phyloP scores from a whole-genome alignment of 92 coral and sea anemone species.

The Pocillopora meandrina region DNA sequence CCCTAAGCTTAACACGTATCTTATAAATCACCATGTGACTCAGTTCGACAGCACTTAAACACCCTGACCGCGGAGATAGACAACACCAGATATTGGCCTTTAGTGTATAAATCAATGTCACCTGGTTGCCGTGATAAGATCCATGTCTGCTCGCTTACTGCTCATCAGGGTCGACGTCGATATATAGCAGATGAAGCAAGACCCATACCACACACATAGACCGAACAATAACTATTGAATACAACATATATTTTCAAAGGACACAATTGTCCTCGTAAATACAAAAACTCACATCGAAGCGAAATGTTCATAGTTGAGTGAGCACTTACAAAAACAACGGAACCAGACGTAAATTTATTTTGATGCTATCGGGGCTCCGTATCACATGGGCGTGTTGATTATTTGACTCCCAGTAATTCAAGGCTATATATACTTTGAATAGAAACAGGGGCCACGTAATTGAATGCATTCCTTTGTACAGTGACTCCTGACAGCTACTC shows the following conservation, averaged over 20 bases:
- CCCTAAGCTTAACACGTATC: constrained; percentile 25
- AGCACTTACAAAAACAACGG: constrained; percentile 29
- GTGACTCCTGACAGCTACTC: constrained; percentile 58
- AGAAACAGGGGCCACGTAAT: constrained; percentile 57
- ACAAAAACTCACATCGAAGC: constrained; percentile 26
- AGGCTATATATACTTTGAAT: constrained; percentile 58
- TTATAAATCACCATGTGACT: constrained; percentile 24
- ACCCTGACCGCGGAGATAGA: constrained; percentile 24
- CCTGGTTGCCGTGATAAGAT: constrained; percentile 31
- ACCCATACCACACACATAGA: constrained; percentile 55
- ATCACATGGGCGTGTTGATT: constrained; percentile 44
- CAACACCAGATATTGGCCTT: constrained; percentile 41
- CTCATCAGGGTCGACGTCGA: constrained; percentile 47
- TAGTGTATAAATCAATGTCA: constrained; percentile 42
- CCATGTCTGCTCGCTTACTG: constrained; percentile 36
- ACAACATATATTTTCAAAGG: constrained; percentile 19
- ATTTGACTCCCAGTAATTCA: constrained; percentile 36
- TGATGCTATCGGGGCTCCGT: constrained; percentile 29
- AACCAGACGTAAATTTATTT: constrained; percentile 33
- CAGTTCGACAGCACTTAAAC: constrained; percentile 36
- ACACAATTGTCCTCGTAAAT: constrained; percentile 29
- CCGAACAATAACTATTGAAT: constrained; percentile 24
- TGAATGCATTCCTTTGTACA: constrained; percentile 66
- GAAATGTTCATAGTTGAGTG: constrained; percentile 27
- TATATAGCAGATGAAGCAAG: constrained; percentile 31